Evolutionary conservation across 1,140 invertebrate genomes (phyloP).

Genomic region (Macrotrachela quadricornifera): DNA sequence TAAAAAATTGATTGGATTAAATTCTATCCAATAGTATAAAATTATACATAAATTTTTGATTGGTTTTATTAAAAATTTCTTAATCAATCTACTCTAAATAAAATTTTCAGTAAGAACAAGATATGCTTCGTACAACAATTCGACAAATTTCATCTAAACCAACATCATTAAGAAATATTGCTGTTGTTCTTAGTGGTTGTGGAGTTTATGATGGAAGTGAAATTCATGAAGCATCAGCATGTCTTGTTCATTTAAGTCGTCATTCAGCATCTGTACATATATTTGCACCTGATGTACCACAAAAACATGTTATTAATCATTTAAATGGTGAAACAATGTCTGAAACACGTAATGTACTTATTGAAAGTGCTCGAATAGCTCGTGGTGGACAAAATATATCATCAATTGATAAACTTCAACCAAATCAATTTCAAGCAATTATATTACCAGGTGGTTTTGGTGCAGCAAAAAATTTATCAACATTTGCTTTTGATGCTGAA

Average conservation of each 20-base stretch:
- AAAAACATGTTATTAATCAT: constrained; percentile 38
- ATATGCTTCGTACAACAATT: no score
- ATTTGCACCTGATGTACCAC: constrained; percentile 37
- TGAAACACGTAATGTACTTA: constrained; percentile 34
- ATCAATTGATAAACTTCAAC: constrained; percentile 31
- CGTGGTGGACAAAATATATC: constrained; percentile 28
- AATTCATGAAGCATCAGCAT: constrained; percentile 38
- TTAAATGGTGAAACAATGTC: constrained; percentile 22
- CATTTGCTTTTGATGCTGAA: constrained; percentile 33
- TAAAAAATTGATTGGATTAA: no score
- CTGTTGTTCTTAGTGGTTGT: constrained; percentile 36
- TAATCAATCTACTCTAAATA: no score
- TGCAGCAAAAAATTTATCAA: constrained; percentile 40
- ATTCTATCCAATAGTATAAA: no score
- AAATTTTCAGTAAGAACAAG: no score
- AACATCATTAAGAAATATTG: no score
- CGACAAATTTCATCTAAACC: no score
- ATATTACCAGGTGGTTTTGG: constrained; percentile 43
- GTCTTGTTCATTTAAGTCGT: constrained; percentile 35
- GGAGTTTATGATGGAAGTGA: constrained; percentile 42
- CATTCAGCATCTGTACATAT: constrained; percentile 32
- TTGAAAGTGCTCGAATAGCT: constrained; percentile 40
- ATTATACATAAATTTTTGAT: no score
- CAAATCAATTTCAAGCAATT: constrained; percentile 31
- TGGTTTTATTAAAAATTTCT: no score